Base-by-base conservation (phyloP, 2,888 invertebrate genomes). In the Lasius platythorax region DNA sequence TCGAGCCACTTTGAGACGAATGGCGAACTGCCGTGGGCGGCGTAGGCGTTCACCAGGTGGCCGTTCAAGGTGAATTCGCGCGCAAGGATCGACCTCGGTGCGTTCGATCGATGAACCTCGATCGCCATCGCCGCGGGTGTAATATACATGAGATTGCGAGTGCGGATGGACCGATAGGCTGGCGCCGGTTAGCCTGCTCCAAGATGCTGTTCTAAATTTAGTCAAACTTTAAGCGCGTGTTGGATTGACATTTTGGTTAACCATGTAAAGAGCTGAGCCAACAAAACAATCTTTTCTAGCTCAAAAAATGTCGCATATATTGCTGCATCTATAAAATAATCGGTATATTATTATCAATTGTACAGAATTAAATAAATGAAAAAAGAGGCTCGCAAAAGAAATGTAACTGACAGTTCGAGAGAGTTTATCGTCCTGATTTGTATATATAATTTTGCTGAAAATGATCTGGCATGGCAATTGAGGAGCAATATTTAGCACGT, bases 1-100 rank as follows among this genome's bases (percentile, higher is more conserved):
- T 75, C 75, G 82, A 90, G 88, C 88, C 87, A 85, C 83, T 87
- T 88, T 79, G 76, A 79, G 63, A 81, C 56, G 67, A 68, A 67
- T 70, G 63, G 15, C 83, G 40, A 68, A n/a, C n/a, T 63, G 78
- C 82, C 74, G 89, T 90, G 88, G 90, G 86, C 74, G 91, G 88
- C 83, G 91, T 91, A 83, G 92, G 92, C 85, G 92, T 92, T 85
- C 82, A 76, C 88, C 91, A 92, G 90, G 90, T 92, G 92, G 86
- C 85, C 84, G 85, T 82, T 87, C 88, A 84, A 85, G 90, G 86
- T 85, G 85, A 86, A 74, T 85, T 87, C 70, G 64, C 79, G 78
- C 82, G 75, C 85, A 83, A 83, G n/a, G 87, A 85, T 84, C 85
- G 73, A 87, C 84, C 87, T 85, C 73, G 66, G 76, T 46, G 66